These are phyloP conservation scores for Phaedon cochleariae DNA, from an alignment of 2,888 invertebrate species.

Conservation along the genomic window DNA sequence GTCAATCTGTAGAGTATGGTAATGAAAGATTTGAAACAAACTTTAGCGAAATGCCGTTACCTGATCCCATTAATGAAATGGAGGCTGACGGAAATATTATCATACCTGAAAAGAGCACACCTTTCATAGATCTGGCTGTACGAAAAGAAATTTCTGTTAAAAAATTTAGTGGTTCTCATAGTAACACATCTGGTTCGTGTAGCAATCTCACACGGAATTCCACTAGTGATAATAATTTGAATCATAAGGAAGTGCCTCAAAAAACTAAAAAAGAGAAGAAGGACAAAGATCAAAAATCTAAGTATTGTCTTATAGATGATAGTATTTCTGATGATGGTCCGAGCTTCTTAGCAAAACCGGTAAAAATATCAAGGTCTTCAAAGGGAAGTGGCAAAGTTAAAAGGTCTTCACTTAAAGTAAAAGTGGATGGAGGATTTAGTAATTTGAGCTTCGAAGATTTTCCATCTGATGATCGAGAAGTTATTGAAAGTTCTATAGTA, in stretches of 20 bases:
- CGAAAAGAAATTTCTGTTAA: constrained; percentile 22
- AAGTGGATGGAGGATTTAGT: constrained; percentile 69
- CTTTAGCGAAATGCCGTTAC: constrained; percentile 42
- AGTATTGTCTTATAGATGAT: constrained; percentile 65
- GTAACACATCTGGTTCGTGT: constrained; percentile 18
- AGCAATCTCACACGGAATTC: constrained; percentile 22
- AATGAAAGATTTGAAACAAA: constrained; percentile 51
- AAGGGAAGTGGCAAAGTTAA: constrained; percentile 54
- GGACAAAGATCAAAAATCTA: constrained; percentile 60
- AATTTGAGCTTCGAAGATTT: constrained; percentile 82
- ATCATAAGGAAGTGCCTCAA: constrained; percentile 27
- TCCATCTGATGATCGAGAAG: constrained; percentile 70
- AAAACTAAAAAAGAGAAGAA: constrained; percentile 55
- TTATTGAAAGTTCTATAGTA: constrained; percentile 61
- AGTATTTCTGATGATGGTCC: constrained; percentile 59
- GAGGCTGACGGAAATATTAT: constrained; percentile 46
- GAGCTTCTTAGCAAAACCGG: constrained; percentile 37
- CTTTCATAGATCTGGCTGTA: too few species aligned
- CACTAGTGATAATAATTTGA: constrained; percentile 23
- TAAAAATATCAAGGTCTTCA: constrained; percentile 54
- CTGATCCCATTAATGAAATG: constrained; percentile 22
- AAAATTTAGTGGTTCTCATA: constrained; percentile 16
- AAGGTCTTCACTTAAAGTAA: constrained; percentile 48
- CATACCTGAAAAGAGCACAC: constrained; percentile 41
- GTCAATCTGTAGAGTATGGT: constrained; percentile 24